phyloP scores from a whole-genome alignment of 2,888 invertebrate genomes.

The Lingula anatina region DNA sequence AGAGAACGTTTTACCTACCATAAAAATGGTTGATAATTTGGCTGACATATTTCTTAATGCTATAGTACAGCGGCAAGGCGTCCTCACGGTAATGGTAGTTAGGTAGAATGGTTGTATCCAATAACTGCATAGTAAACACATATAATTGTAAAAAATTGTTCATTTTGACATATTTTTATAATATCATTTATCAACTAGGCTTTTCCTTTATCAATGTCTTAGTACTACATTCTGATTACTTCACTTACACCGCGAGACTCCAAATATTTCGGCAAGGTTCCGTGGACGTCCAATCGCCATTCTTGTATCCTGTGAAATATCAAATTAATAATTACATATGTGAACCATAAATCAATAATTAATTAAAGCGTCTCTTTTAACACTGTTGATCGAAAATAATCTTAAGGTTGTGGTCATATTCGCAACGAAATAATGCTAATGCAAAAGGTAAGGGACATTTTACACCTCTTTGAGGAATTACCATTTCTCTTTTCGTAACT shows the following conservation, averaged over 20 bases:
- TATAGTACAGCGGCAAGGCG: conserved; percentile 37
- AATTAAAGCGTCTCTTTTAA: too few species aligned
- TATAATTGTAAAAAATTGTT: not conserved
- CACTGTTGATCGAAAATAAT: too few species aligned
- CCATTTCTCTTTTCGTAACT: too few species aligned
- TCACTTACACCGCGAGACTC: conserved; percentile 43
- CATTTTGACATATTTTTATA: not conserved
- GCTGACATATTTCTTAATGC: conserved; percentile 39
- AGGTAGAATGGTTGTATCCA: conserved; percentile 38
- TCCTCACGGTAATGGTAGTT: conserved; percentile 50
- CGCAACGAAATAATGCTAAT: too few species aligned
- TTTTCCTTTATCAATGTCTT: not conserved
- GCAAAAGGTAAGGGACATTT: too few species aligned
- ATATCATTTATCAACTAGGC: not conserved
- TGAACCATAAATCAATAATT: too few species aligned
- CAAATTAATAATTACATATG: too few species aligned
- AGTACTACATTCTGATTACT: too few species aligned
- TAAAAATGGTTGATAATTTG: too few species aligned
- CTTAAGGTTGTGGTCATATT: too few species aligned
- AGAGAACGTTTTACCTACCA: not conserved
- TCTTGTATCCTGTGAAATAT: conserved; percentile 24
- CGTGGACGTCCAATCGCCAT: conserved; percentile 48
- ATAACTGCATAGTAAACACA: too few species aligned
- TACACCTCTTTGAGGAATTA: too few species aligned
- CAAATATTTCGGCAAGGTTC: conserved; percentile 50